Percentiles rank a stretch among this genome's conserved stretches.
Evolutionary conservation across 2,888 invertebrate genomes (phyloP).

Genomic region (Parnassius glacialis): DNA sequence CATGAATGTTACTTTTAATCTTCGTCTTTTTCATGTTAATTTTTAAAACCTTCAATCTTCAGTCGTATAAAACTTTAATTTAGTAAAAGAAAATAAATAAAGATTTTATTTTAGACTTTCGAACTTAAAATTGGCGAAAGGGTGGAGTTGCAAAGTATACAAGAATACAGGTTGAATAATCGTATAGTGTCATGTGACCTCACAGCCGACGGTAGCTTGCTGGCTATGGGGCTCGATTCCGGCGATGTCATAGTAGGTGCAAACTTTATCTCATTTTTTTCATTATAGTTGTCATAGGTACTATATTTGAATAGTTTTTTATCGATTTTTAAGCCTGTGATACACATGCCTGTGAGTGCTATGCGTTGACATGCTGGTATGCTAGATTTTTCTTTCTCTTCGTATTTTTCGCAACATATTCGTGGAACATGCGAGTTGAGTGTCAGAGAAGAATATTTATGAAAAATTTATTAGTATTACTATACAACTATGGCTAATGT

Average conservation of each 20-base stretch:
- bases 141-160: slow-evolving; percentile 47
- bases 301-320: no score
- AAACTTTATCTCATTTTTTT: not conserved
- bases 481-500: no score
- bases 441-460: no score
- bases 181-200: slow-evolving; percentile 66
- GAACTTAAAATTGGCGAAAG: slow-evolving; percentile 44
- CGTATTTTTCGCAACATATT: no score
- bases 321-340: no score
- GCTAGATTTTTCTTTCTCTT: no score
- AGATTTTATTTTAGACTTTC: slow-evolving; percentile 50
- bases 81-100: not conserved
- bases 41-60: not conserved
- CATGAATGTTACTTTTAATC: not conserved
- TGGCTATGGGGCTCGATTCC: slow-evolving; percentile 83
- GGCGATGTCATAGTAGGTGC: slow-evolving; percentile 83
- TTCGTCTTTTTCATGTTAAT: not conserved
- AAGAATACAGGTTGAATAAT: slow-evolving; percentile 58
- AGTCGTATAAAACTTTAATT: no score
- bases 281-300: no score
- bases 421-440: no score
- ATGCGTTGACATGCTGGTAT: no score
- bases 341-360: no score
- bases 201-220: slow-evolving; percentile 78
- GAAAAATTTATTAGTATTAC: no score